These are phyloP conservation scores for Apodemia duryi DNA, from an alignment of 2,888 invertebrate species.

Conservation along the genomic window DNA sequence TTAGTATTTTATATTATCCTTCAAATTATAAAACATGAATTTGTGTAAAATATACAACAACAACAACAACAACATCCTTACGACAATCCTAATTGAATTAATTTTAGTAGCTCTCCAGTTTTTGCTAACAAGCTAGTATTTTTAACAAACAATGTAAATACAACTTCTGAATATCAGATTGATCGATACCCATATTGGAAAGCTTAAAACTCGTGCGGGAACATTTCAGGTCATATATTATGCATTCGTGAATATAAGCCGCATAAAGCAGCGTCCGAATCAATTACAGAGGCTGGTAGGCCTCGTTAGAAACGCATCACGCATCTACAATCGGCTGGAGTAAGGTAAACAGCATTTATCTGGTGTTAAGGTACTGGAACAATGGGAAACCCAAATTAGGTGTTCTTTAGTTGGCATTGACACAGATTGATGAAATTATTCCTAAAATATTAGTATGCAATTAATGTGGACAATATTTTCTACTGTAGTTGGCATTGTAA, in stretches of 20 bases:
- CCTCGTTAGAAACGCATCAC: conserved; percentile 79
- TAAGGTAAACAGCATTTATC: conserved; percentile 68
- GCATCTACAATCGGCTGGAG: conserved; percentile 72
- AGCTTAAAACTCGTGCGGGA: conserved; percentile 38
- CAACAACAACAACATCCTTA: too few relatives aligned
- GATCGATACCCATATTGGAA: conserved; percentile 14
- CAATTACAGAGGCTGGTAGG: conserved; percentile 62
- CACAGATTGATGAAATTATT: conserved; percentile 33
- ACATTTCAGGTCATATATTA: conserved; percentile 62
- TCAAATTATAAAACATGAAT: too few relatives aligned
- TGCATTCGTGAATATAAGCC: conserved; percentile 76
- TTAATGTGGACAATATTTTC: neutral
- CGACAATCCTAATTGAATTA: neutral
- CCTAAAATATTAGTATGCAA: conserved; percentile 24
- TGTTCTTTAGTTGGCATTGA: conserved; percentile 39
- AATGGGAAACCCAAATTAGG: conserved; percentile 73
- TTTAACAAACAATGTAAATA: conserved; percentile 18
- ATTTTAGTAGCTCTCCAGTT: conserved; percentile 12
- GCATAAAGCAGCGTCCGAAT: conserved; percentile 73
- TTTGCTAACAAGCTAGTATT: conserved; percentile 15
- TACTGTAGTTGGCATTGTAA: too few relatives aligned
- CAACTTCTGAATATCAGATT: conserved; percentile 19
- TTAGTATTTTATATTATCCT: too few relatives aligned
- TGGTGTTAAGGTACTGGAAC: conserved; percentile 69
- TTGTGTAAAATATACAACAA: too few relatives aligned